Evolutionary conservation across 1,140 invertebrate species (phyloP), one percentile per base, ranked within the genome.

Genomic region (Lasaia peninsularis): DNA sequence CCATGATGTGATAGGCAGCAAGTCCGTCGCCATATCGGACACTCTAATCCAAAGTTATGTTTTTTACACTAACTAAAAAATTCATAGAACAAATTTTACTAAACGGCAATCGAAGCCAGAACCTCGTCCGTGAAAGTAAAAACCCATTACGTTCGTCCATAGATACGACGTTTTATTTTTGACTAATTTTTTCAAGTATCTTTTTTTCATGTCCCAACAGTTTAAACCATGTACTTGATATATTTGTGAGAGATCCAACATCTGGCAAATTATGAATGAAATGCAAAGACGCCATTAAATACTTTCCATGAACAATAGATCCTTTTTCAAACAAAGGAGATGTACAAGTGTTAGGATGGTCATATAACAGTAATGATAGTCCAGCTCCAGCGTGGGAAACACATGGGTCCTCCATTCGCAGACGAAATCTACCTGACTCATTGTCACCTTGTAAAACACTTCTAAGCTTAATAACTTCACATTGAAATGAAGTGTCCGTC

Each of bases 361-460:
- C 74, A 80, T 74, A 78, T 78, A 84, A 79, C 50, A 65, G 65
- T 71, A 65, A 67, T 73, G 80, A 77, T 69, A 83, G 76, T 76
- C 73, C 72, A 78, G 24, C n/a, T n/a, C n/a, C n/a, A n/a, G 56
- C 85, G 83, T 86, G 85, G 81, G 83, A 86, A 86, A 67, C 5
- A n/a, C 55, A 49, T 32, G 31, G 57, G 33, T 34, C 56, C 32
- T 34, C 20, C 71, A 75, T 85, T 88, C 85, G 83, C 81, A 86
- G 80, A 81, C 81, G 78, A 75, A 81, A 67, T 62, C 64, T 83
- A 83, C 78, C 75, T 81, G 74, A 75, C 66, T 73, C 67, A 65
- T 64, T 51, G 50, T 75, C 79, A 83, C 85, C 83, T 70, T 77
- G 67, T 84, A 86, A 82, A 88, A 85, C 80, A 86, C 81, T 84